phyloP scores from a whole-genome alignment of 2,888 invertebrate species.

The Fissipunctia ypsillon region DNA sequence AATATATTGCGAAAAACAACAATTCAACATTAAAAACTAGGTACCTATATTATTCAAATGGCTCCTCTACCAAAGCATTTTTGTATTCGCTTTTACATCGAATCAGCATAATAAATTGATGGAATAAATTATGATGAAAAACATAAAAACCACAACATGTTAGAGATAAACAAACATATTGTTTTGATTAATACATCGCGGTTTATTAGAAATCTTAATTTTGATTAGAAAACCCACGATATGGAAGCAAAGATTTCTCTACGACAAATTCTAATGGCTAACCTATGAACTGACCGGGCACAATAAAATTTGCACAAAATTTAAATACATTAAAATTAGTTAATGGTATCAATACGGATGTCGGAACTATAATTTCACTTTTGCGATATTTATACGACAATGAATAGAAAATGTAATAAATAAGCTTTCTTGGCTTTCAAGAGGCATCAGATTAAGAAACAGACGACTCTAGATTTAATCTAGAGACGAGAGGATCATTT shows the following conservation, averaged over 20 bases:
- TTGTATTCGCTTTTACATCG: constrained; percentile 24
- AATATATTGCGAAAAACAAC: constrained; percentile 36
- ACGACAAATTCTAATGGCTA: constrained; percentile 49
- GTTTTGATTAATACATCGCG: constrained; percentile 44
- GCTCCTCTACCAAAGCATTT: constrained; percentile 8
- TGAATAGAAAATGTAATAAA: constrained; percentile 46
- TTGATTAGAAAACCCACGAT: constrained; percentile 51
- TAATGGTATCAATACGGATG: constrained; percentile 58
- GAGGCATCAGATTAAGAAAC: constrained; percentile 49
- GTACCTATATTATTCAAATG: constrained; percentile 47
- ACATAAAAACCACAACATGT: constrained; percentile 25
- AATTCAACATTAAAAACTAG: constrained; percentile 24
- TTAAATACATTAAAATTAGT: constrained; percentile 62
- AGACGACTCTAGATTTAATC: constrained; percentile 39
- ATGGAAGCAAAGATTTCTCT: constrained; percentile 52
- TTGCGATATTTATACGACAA: constrained; percentile 59
- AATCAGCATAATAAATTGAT: constrained; percentile 54
- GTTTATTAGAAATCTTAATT: constrained; percentile 44
- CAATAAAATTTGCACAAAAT: constrained; percentile 65
- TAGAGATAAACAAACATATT: constrained; percentile 34
- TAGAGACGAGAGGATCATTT: constrained; percentile 29
- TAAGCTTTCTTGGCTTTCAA: constrained; percentile 54
- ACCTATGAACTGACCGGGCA: constrained; percentile 57
- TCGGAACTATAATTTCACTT: constrained; percentile 60
- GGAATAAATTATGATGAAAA: constrained; percentile 46